Conservation (phyloP, 2,888 invertebrate species). For the Polyploca ridens region DNA sequence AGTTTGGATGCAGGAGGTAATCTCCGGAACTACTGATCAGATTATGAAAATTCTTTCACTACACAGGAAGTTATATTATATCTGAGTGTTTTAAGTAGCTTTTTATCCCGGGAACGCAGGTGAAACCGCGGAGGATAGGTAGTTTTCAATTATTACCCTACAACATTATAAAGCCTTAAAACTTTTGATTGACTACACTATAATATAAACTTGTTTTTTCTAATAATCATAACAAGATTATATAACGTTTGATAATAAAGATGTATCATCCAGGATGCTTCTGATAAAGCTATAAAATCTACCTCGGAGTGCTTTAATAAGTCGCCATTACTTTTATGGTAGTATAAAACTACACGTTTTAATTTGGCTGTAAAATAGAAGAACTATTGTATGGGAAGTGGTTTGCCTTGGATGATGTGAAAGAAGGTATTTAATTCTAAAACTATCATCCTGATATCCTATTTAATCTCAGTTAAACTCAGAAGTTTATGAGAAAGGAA, state of each 20-base stretch:
- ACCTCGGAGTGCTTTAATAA: constrained; percentile 49
- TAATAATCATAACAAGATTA: constrained; percentile 1
- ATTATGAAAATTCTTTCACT: too few species aligned
- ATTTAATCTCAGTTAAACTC: too few species aligned
- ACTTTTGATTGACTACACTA: neutral
- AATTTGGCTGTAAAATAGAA: constrained; percentile 60
- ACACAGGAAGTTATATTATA: too few species aligned
- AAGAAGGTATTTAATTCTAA: neutral
- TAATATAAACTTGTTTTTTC: neutral
- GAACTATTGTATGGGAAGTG: too few species aligned
- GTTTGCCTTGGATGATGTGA: neutral
- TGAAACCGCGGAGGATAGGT: too few species aligned
- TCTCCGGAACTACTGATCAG: too few species aligned
- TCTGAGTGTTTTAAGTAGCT: too few species aligned
- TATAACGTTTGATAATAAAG: constrained; percentile 13
- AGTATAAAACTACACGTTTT: constrained; percentile 55
- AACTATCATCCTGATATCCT: neutral
- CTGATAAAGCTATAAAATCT: constrained; percentile 45
- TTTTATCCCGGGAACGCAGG: too few species aligned
- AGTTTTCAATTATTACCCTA: too few species aligned
- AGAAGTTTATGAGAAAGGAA: neutral
- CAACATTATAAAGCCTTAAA: neutral
- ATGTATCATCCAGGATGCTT: constrained; percentile 8
- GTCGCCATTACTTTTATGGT: constrained; percentile 58
- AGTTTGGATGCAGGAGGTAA: too few species aligned